A percentile compares a stretch with the other conserved stretches of the same genome.
Conservation (phyloP, 2,797 vertebrate species). For the Onychomys arenicola region DNA sequence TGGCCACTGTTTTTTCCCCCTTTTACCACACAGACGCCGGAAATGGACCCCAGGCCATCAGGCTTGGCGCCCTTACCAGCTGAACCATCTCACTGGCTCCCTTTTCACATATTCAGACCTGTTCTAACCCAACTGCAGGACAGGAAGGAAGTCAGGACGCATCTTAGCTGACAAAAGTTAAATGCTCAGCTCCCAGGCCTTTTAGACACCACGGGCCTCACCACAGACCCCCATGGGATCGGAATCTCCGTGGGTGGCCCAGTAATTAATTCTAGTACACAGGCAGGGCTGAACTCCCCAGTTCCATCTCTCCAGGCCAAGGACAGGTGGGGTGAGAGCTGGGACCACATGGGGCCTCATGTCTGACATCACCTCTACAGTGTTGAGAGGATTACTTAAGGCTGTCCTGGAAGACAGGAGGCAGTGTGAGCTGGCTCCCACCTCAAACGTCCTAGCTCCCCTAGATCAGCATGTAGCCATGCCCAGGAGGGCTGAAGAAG, state of each 20-base stretch:
- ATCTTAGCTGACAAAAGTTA: not conserved
- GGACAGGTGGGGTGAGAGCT: not conserved
- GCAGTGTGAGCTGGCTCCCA: not conserved
- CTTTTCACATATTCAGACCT: not conserved
- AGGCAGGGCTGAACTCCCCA: not conserved
- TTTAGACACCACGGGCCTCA: not conserved
- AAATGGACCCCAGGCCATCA: not conserved
- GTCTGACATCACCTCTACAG: not conserved
- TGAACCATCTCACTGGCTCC: not conserved
- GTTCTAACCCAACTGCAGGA: not conserved
- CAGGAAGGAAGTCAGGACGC: not conserved
- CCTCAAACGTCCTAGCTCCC: not conserved
- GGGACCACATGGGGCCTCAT: too few species aligned
- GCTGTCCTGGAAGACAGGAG: not conserved
- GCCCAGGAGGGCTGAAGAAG: not conserved
- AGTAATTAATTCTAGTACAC: not conserved
- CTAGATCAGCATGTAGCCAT: not conserved
- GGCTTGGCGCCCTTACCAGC: not conserved
- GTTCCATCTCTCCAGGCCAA: not conserved
- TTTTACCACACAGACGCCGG: not conserved
- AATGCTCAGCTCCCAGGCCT: too few species aligned
- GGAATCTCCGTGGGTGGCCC: not conserved
- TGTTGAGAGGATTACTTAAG: not conserved
- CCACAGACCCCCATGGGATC: not conserved
- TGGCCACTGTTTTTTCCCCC: too few species aligned